Percentiles rank a stretch among this genome's conserved stretches.
phyloP scores from a whole-genome alignment of 2,113 vertebrate genomes.

The Anoplopoma fimbria region DNA sequence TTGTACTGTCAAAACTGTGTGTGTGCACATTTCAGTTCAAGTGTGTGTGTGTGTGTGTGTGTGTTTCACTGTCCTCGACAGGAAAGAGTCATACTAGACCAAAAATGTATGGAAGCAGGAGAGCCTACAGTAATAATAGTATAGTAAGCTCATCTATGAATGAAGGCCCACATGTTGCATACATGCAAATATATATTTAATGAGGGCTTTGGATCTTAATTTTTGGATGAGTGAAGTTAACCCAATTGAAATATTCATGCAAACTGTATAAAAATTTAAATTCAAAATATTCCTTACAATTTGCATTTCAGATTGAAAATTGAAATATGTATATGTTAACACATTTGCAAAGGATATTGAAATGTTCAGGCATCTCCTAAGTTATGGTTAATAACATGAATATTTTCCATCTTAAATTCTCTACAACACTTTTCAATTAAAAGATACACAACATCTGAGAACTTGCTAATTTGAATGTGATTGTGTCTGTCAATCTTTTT shows the following conservation, averaged over 20 bases:
- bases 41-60: constrained; percentile 19
- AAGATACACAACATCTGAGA: neutral
- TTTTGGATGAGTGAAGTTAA: constrained; percentile 61
- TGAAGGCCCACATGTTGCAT: constrained; percentile 47
- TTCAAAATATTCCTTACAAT: constrained; percentile 30
- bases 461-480: neutral
- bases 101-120: constrained; percentile 8
- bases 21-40: constrained; percentile 35
- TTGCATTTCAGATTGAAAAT: constrained; percentile 32
- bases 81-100: constrained; percentile 4
- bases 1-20: constrained; percentile 57
- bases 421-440: neutral
- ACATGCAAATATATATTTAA: constrained; percentile 51
- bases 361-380: constrained; percentile 1
- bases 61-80: constrained; percentile 20
- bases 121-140: constrained; percentile 10
- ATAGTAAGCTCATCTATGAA: neutral
- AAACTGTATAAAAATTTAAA: constrained; percentile 17
- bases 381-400: neutral
- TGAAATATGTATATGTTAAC: constrained; percentile 23
- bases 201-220: constrained; percentile 38
- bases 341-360: constrained; percentile 26
- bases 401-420: neutral
- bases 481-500: neutral
- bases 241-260: constrained; percentile 56